Base-by-base conservation (phyloP, 2,113 vertebrate species). In the Erpornis zantholeuca region DNA sequence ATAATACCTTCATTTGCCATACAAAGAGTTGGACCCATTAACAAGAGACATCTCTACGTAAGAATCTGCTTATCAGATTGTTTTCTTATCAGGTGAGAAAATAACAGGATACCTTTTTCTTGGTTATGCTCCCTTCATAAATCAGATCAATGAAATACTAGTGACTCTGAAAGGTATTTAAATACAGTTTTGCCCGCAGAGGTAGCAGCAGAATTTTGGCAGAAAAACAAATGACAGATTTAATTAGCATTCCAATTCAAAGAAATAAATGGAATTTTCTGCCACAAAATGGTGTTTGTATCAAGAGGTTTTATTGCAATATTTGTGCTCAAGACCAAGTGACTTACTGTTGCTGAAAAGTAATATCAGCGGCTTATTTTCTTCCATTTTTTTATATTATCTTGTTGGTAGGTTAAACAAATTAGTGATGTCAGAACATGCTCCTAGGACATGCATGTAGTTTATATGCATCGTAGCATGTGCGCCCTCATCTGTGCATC, bases 191-290 rank as follows among this genome's bases (percentile, higher is more conserved):
- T 86, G 82, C 82, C 86, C 91, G 79, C 82, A 95, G 82, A 94
- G 59, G 75, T 52, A 91, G 80, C 64, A 96, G 73, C 83, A 96
- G 86, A 86, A 79, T 86, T 93, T 95, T 95, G 86, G 76, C 88
- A 96, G 80, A 75, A 93, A 88, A 95, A 85, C 27, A 1, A 24
- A 47, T 71, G 64, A 84, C 80, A 85, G 88, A 96, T 93, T 91
- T 97, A 95, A 97, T 94, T 97, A 88, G 69, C 64, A 78, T 91
- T 95, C 63, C 29, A 71, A 24, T 84, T 81, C 56, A 82, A 86
- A 66, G 66, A 92, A 92, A 90, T 92, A 94, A 94, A 95, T 6
- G 23, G 47, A 86, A 90, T 80, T 87, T 57, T 88, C 81, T 95
- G 21, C 44, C 64, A 64, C 75, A 94, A 96, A 97, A 86, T 77